Percentiles rank a stretch among this genome's conserved stretches.
Conservation (phyloP, 30 jellyfish, hydroid and myxozoan species). For the Aurelia sp. region DNA sequence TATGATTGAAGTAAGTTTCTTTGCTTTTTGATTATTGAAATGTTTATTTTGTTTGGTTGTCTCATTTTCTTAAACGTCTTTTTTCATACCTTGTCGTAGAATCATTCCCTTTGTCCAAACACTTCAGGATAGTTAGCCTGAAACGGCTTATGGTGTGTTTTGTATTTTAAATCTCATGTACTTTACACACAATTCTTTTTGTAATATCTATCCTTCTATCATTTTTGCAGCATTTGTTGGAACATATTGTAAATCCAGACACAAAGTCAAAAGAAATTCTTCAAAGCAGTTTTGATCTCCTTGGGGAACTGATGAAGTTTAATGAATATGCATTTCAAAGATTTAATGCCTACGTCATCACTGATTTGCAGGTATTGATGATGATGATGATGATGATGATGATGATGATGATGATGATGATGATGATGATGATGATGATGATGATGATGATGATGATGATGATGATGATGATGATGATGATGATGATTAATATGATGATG, state of each 20-base stretch:
- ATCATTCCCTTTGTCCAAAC: neutral
- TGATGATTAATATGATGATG: neutral
- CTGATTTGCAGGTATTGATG: slow-evolving; percentile 81
- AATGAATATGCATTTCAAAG: slow-evolving; percentile 79
- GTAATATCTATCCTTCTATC: too few relatives aligned
- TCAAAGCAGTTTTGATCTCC: slow-evolving; percentile 98
- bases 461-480: neutral
- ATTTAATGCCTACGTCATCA: slow-evolving; percentile 65
- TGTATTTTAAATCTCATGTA: too few relatives aligned
- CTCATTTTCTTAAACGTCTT: neutral
- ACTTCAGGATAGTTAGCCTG: too few relatives aligned
- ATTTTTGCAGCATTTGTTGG: slow-evolving; percentile 77
- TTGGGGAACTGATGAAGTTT: slow-evolving; percentile 98
- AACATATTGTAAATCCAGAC: slow-evolving; percentile 77
- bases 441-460: too few relatives aligned
- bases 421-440: too few relatives aligned
- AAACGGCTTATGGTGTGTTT: too few relatives aligned
- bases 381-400: neutral
- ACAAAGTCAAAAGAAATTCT: slow-evolving; percentile 92
- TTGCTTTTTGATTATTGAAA: neutral
- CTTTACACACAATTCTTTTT: too few relatives aligned
- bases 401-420: too few relatives aligned
- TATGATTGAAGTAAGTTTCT: slow-evolving; percentile 78
- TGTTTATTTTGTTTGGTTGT: neutral
- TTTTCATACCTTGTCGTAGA: neutral